These are phyloP conservation scores for Saccopteryx bilineata DNA, from an alignment of 2,113 vertebrate species.

Conservation along the genomic window DNA sequence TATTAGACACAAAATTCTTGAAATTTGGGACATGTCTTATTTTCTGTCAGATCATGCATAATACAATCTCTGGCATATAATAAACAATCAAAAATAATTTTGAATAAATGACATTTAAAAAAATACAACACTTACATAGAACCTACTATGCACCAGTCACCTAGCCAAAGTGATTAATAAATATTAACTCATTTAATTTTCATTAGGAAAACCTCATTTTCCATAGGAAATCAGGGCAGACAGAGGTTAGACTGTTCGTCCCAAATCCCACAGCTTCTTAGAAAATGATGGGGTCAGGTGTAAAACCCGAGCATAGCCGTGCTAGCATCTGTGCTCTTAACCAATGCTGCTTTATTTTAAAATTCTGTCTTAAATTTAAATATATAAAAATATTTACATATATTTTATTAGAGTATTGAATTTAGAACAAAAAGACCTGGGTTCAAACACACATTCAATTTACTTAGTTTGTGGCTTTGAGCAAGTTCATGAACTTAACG, in stretches of 20 bases:
- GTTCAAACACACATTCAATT: constrained; percentile 44
- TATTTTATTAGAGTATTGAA: constrained; percentile 21
- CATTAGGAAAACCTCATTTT: constrained; percentile 11
- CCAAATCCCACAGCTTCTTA: not conserved
- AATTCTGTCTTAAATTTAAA: constrained; percentile 14
- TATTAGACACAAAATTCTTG: constrained; percentile 44
- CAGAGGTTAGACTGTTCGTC: constrained; percentile 51
- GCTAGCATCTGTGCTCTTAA: not conserved
- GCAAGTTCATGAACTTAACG: constrained; percentile 49
- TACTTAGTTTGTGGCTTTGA: constrained; percentile 36
- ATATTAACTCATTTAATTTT: constrained; percentile 51
- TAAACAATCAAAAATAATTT: constrained; percentile 55
- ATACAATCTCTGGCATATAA: not conserved
- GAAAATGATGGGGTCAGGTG: not conserved
- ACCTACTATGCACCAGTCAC: constrained; percentile 21
- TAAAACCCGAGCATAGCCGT: not conserved
- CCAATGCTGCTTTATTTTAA: not conserved
- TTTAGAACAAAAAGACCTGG: constrained; percentile 15
- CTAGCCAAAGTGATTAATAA: constrained; percentile 23
- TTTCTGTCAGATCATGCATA: constrained; percentile 1
- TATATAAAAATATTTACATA: not conserved
- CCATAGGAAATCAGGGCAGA: constrained; percentile 16
- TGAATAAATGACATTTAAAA: constrained; percentile 58
- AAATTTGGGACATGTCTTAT: not conserved
- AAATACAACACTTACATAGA: constrained; percentile 61